Evolutionary conservation across 2,113 vertebrate species (phyloP), one percentile per base, ranked within the genome.

Genomic region (Podilymbus podiceps): DNA sequence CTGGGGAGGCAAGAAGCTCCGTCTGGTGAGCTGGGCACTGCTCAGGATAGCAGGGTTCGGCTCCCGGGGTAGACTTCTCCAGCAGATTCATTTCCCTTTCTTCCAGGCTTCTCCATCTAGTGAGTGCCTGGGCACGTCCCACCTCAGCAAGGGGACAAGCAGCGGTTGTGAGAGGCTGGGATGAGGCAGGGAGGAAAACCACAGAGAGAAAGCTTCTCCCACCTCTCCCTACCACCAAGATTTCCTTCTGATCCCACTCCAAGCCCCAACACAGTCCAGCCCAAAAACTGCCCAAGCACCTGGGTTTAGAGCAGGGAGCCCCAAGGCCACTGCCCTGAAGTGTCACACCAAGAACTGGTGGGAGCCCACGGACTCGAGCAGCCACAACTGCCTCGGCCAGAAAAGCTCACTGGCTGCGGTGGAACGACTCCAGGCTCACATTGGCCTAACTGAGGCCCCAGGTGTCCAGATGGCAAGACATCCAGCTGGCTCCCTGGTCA

Each of bases 401-500:
- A 28, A 11, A 28, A 89, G 49, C 38, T 83, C 27, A 9, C 66
- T 58, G 58, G 40, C 24, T 71, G n/a, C 5, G 0, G 2, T 11
- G 31, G 85, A 85, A 71, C 0, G 1, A 12, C 27, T 85, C 58
- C 59, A 49, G 60, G 15, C 16, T 66, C 3, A 2, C 1, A 1
- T 11, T 59, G 68, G 35, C 11, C 47, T 46, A 62, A 17, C 56
- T 7, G 44, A 88, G 19, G 52, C 52, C 52, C 19, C 68, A 90
- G 46, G 42, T 64, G 47, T 9, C 27, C 75, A 49, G 50, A 55
- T 7, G 0, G 63, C 38, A 59, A 63, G 44, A 15, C 3, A 86
- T 16, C 47, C 72, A 92, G 58, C 49, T 88, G 79, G 35, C 33
- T 84, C 42, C 76, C 22, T 22, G 9, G 4, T 55, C 31, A 20